Base-by-base conservation (phyloP, 2,113 vertebrate species). In the Ancistrus triradiatus region DNA sequence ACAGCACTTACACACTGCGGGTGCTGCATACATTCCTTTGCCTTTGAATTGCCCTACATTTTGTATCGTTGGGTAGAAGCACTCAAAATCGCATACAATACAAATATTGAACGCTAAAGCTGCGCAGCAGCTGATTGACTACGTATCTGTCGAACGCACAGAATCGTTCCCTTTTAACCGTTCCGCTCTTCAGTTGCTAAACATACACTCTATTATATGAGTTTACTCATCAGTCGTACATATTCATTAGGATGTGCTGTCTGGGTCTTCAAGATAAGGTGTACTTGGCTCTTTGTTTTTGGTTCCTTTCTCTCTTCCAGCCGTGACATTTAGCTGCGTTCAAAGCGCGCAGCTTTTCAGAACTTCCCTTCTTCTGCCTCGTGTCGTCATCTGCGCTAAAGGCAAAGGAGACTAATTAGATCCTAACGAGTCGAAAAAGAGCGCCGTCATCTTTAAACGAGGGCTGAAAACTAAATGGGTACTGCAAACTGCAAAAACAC, bases 351-450 rank as follows among this genome's bases (percentile, higher is more conserved):
- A 17, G 0, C 33, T 74, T 53, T 66, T 50, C 57, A 31, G 35
- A 37, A 53, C 46, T 48, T 42, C 55, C 49, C 17, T 17, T 51
- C 57, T 22, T 28, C 64, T 73, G 49, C 66, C 21, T 48, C n/a
- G 21, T 74, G 21, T 69, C 59, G 57, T 73, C 50, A 71, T 73
- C 14, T 49, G 63, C 56, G 44, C 49, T 62, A 59, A 71, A 73
- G 60, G 65, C 64, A 70, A 63, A 38, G 69, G 70, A 69, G 57
- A 66, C 50, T 66, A 68, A 42, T 69, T 67, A 66, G 19, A 70
- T 56, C 49, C 58, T 68, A 38, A 57, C 60, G 63, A 63, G 44
- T 28, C 63, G 18, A 24, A 48, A 66, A 57, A 60, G 58, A 28
- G 37, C 33, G 48, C 48, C 18, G 33, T 60, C 38, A 69, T 25